Base-by-base conservation (phyloP, 1,140 invertebrate species). In the Orussus abietinus region DNA sequence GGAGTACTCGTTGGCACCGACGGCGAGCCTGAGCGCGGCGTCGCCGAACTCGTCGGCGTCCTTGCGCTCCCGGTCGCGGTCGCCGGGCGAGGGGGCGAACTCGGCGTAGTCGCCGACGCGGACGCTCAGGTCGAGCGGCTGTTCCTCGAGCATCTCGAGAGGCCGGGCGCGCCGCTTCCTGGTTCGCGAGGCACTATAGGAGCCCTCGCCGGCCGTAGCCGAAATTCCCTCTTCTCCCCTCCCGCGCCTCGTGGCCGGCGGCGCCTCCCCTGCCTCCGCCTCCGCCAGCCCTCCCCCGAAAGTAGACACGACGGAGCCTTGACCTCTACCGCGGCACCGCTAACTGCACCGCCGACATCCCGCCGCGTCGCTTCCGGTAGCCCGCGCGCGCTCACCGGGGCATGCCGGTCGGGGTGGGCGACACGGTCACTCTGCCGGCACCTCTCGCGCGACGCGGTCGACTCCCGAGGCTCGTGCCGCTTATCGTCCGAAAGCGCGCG, bases 111-210 rank as follows among this genome's bases (percentile, higher is more conserved):
- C 66, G 19, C 62, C 68, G 17, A 67, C 65, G 12, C 67, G 48
- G 3, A 73, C 67, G 40, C 67, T 72, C 37, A 73, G 46, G 36
- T 73, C 70, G 40, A 72, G 48, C 28, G 70, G 70, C 43, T 73
- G 70, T 43, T 73, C 70, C 49, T 73, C 70, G 21, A 72, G 53
- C 70, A 73, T 72, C 35, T 41, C 58, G 6, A 25, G 6, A 25
- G 22, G 22, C 22, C 33, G 11, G 7, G 10, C 33, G 19, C 34
- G 6, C 28, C 30, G 30, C 15, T 45, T 30, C 26, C 14, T 29
- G 34, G 10, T 40, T 33, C 17, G 18, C 33, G 22, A 2, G 9
- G 22, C 14, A 34, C 13, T 19, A 17, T 11, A 14, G n/a, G 18
- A 17, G 11, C 17, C 15, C 4, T 19, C n/a, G 17, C 28, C 22